A percentile compares a stretch with the other conserved stretches of the same genome.
Conservation (phyloP, 2,113 vertebrate species). For the Solea senegalensis region DNA sequence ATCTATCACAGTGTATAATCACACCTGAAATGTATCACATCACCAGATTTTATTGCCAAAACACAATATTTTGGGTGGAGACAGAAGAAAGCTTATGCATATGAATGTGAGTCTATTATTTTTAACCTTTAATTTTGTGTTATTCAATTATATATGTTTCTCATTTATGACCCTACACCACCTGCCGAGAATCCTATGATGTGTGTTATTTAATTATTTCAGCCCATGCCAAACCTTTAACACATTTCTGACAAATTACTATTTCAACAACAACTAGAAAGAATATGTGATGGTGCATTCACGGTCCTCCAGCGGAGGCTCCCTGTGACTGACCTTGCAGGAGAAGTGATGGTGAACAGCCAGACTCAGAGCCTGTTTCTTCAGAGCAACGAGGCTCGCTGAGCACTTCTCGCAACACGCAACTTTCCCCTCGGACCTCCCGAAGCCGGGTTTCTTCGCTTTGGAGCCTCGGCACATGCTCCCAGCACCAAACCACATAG, state of each 20-base stretch:
- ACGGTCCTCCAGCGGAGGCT: background rate
- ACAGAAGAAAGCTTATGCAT: too few species aligned
- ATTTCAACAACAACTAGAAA: background rate
- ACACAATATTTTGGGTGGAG: too few species aligned
- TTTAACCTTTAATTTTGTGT: too few species aligned
- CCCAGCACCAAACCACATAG: conserved; percentile 83
- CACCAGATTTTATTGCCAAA: too few species aligned
- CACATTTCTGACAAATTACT: background rate
- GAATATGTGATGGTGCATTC: background rate
- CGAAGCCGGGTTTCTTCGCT: conserved; percentile 81
- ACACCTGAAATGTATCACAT: too few species aligned
- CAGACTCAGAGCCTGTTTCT: conserved; percentile 91
- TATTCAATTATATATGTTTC: background rate
- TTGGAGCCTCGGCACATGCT: conserved; percentile 73
- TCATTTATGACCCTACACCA: conserved; percentile 13
- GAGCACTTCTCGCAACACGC: conserved; percentile 91
- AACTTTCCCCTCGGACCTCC: conserved; percentile 86
- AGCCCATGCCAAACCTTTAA: background rate
- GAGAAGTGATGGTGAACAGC: conserved; percentile 88
- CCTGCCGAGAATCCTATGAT: conserved; percentile 25
- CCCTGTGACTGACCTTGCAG: conserved; percentile 81
- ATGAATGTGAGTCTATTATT: too few species aligned
- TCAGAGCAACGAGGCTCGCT: conserved; percentile 90
- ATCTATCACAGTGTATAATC: too few species aligned
- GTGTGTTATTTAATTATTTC: background rate